Evolutionary conservation across 2,113 vertebrate species (phyloP), one percentile per base, ranked within the genome.

Genomic region (Gracilinanus agilis): DNA sequence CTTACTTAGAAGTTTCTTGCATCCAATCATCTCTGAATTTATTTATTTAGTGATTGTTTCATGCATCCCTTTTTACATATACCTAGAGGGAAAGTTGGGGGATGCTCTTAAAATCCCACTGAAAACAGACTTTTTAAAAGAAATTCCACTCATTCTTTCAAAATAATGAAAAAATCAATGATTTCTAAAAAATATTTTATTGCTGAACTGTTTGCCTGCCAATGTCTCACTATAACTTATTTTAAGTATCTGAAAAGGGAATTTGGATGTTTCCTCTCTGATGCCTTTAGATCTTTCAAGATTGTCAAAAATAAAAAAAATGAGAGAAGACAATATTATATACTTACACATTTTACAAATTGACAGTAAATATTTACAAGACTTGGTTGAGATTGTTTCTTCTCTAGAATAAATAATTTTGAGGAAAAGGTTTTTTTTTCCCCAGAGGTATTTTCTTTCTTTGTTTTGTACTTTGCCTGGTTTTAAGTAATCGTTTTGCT

Each of bases 141-240:
- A 94, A 93, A 97, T 91, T 97, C 92, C 49, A 55, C 90, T 98
- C 88, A 95, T 97, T 95, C 93, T 96, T 97, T 92, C 56, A 95
- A 95, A 97, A 98, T 94, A 19, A 97, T 95, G 91, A 95, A 93
- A 97, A 98, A 98, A 96, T 89, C 97, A 97, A 4, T 95, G 54
- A 83, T 97, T 97, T 96, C 92, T 91, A 94, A 75, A 97, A 96
- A 91, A 27, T 90, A 90, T 94, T 98, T 97, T 97, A 91, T 96
- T 98, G 92, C 88, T 94, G 97, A 97, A 89, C 96, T 91, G 75
- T 97, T 97, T 97, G 95, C 96, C 93, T 97, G 93, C 96, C 96
- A 97, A 96, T 97, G 97, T 61, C 58, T 96, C 96, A 97, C 96
- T 94, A 96, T 96, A 90, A 96, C 90, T 91, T 92, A 94, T 54